A percentile compares a stretch with the other conserved stretches of the same genome.
These are phyloP conservation scores for Lindbergichthys nudifrons DNA, from an alignment of 2,797 vertebrate species.

Conservation along the genomic window DNA sequence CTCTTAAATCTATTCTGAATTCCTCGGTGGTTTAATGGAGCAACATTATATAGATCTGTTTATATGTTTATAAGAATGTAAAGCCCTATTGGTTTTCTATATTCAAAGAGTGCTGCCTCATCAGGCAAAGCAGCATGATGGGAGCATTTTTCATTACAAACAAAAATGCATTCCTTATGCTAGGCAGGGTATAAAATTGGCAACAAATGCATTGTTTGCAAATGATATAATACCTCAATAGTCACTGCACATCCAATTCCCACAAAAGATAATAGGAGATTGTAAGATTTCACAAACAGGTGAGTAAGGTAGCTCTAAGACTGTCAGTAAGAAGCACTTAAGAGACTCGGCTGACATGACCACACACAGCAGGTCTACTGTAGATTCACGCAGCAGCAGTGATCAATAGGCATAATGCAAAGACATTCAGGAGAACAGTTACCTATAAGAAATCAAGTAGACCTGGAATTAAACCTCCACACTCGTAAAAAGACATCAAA, in stretches of 20 bases:
- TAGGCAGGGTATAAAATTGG: not conserved
- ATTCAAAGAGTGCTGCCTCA: not conserved
- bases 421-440: constrained; percentile 8
- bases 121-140: not conserved
- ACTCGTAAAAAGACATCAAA: not conserved
- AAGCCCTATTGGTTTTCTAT: not conserved
- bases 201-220: not conserved
- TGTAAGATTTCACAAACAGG: not conserved
- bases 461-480: constrained; percentile 12
- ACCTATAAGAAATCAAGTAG: not conserved
- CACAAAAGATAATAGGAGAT: not conserved
- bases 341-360: constrained; percentile 8
- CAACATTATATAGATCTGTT: not conserved
- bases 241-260: not conserved
- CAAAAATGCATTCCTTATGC: not conserved
- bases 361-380: constrained; percentile 1
- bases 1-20: not conserved
- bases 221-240: not conserved
- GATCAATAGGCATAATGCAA: constrained; percentile 15
- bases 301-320: constrained; percentile 1
- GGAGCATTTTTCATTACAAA: not conserved
- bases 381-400: constrained; percentile 25
- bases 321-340: not conserved
- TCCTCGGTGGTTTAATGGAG: not conserved
- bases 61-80: not conserved